Evolutionary conservation across 2,113 vertebrate genomes (phyloP), one percentile per base, ranked within the genome.

Genomic region (Erythrocercus mccallii): DNA sequence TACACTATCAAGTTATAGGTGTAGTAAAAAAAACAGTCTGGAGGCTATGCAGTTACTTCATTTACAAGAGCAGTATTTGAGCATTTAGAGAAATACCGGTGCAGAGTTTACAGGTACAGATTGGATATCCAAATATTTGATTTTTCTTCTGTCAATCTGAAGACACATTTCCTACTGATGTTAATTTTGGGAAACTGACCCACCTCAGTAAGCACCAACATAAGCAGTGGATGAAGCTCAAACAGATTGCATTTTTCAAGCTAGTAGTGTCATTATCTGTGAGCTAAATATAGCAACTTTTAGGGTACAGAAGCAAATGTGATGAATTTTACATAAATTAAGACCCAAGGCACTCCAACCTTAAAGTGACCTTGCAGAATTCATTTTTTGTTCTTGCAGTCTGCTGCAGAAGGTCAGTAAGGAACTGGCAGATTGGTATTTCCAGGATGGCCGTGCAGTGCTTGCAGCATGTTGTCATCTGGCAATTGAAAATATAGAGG

Each of bases 381-480:
- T 20, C 9, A 2, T 30, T 28, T 78, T 80, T 76, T 87, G 19
- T 94, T 74, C 40, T 48, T 96, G 45, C 86, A 99, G 99, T 66
- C 98, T 99, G 15, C 97, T 99, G 47, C 98, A 98, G 44, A 83
- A 96, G 6, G 99, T 99, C 78, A 99, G 98, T 94, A 62, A 97
- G 77, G 99, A 99, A 30, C 98, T 99, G 30, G 99, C 99, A 5
- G 99, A 99, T 90, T 99, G 99, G 98, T 99, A 99, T 98, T 99
- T 99, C 90, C 99, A 99, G 96, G 98, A 99, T 21, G 99, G 99
- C 5, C 97, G 83, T 66, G 98, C 99, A 12, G 98, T 99, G 6
- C 96, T 99, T 50, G 99, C 99, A 6, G 98, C 99, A 1, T 99
- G 99, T 97, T 99, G 99, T 95, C 98, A 99, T 94, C 96, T 99